phyloP scores from a whole-genome alignment of 2,113 vertebrate genomes.

The Ceyx margarethae region DNA sequence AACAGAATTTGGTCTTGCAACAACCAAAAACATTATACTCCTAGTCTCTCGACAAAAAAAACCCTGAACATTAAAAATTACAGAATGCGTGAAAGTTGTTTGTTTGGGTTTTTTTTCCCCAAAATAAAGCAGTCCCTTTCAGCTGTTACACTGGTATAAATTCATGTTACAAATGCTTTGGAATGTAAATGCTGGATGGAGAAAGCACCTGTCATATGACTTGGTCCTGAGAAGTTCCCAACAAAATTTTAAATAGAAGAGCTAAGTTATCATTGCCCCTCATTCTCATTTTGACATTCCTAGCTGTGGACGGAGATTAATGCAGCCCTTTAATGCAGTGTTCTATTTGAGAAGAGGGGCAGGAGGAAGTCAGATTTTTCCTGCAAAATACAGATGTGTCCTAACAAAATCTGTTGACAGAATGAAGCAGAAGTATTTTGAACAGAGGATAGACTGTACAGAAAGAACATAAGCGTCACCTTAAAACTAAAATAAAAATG shows the following conservation, averaged over 20 bases:
- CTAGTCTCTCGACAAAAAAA: neutral
- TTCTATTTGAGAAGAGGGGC: neutral
- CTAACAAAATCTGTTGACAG: neutral
- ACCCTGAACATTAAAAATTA: neutral
- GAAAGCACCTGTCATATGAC: neutral
- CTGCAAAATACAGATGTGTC: neutral
- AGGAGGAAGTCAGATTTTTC: neutral
- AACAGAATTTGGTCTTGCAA: neutral
- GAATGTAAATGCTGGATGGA: neutral
- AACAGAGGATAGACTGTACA: neutral
- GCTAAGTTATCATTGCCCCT: neutral
- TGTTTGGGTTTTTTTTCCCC: no score
- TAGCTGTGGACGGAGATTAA: neutral
- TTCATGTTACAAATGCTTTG: neutral
- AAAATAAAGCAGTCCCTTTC: no score
- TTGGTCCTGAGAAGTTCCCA: neutral
- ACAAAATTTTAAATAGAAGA: neutral
- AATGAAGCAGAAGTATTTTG: neutral
- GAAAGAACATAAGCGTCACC: neutral
- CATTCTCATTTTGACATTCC: neutral
- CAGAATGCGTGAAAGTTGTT: no score
- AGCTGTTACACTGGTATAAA: neutral
- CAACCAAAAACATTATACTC: neutral
- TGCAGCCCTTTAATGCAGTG: fast-evolving
- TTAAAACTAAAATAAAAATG: slow-evolving; percentile 20